Conservation (phyloP, 2,888 invertebrate genomes). For the Andrena marginata region DNA sequence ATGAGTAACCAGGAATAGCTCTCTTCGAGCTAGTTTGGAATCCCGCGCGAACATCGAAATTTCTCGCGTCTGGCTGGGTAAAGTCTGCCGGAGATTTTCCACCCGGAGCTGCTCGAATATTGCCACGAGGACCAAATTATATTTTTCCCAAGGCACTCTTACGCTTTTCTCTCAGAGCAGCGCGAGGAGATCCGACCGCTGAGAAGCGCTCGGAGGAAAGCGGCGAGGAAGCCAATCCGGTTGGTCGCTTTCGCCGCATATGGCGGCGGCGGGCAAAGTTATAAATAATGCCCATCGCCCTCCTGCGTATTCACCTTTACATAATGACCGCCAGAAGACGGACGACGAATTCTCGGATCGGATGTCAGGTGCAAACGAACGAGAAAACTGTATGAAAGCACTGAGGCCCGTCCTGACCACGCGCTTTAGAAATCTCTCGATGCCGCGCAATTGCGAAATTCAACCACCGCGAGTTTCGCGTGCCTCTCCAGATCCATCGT, state of each 20-base stretch:
- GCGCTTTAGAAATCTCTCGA: constrained; percentile 27
- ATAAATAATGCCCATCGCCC: constrained; percentile 68
- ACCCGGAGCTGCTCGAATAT: neutral
- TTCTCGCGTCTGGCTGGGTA: neutral
- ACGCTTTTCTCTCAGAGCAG: neutral
- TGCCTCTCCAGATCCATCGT: neutral
- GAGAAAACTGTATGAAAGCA: constrained; percentile 39
- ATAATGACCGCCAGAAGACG: constrained; percentile 60
- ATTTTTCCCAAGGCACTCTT: neutral
- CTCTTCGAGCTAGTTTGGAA: neutral
- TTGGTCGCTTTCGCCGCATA: constrained; percentile 62
- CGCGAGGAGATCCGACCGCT: neutral
- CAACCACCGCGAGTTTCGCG: constrained; percentile 5
- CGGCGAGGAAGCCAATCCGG: constrained; percentile 61
- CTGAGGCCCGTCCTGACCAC: neutral
- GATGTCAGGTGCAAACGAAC: constrained; percentile 49
- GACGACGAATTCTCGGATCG: constrained; percentile 62
- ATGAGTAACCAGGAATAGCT: constrained; percentile 8
- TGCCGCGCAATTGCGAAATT: constrained; percentile 42
- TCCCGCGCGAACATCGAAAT: neutral
- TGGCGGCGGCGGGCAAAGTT: constrained; percentile 59
- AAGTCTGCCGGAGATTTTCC: neutral
- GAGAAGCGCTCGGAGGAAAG: constrained; percentile 52
- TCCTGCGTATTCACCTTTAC: constrained; percentile 64
- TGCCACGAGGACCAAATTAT: neutral